Evolutionary conservation across 1,140 invertebrate genomes (phyloP).

Genomic region (Thaumetopoea pityocampa): DNA sequence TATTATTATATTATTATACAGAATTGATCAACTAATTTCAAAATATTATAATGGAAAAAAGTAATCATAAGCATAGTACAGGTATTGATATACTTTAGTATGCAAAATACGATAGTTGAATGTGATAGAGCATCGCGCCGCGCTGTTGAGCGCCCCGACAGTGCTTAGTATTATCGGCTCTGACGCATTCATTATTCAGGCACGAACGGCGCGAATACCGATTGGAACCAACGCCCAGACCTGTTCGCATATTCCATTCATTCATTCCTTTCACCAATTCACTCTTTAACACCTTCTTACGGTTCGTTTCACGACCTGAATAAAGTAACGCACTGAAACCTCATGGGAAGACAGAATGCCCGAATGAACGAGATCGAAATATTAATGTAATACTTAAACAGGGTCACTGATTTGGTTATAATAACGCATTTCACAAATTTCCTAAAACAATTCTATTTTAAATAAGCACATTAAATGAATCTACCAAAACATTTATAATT

Average conservation of each 20-base stretch:
- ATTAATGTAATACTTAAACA: slow-evolving; percentile 22
- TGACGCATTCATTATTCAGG: slow-evolving; percentile 51
- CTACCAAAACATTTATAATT: too few relatives aligned
- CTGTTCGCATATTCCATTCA: slow-evolving; percentile 57
- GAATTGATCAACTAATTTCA: too few relatives aligned
- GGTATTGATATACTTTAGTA: slow-evolving; percentile 1
- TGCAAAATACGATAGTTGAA: too few relatives aligned
- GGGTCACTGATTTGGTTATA: slow-evolving; percentile 9
- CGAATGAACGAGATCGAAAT: slow-evolving; percentile 28
- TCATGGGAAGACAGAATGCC: slow-evolving; percentile 44
- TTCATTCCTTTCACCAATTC: slow-evolving; percentile 56
- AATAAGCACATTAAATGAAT: too few relatives aligned
- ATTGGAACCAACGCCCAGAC: slow-evolving; percentile 30
- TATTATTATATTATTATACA: too few relatives aligned
- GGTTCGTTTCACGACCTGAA: slow-evolving; percentile 52
- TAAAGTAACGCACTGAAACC: slow-evolving; percentile 52
- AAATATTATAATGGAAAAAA: too few relatives aligned
- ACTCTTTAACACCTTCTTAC: slow-evolving; percentile 67
- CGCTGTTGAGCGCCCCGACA: slow-evolving; percentile 4
- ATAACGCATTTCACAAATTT: slow-evolving; percentile 9
- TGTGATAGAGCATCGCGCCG: background rate
- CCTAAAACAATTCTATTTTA: background rate
- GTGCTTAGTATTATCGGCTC: slow-evolving; percentile 29
- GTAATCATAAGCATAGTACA: too few relatives aligned
- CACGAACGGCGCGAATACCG: slow-evolving; percentile 33